phyloP scores from a whole-genome alignment of 2,888 invertebrate genomes.

The Agapostemon virescens region DNA sequence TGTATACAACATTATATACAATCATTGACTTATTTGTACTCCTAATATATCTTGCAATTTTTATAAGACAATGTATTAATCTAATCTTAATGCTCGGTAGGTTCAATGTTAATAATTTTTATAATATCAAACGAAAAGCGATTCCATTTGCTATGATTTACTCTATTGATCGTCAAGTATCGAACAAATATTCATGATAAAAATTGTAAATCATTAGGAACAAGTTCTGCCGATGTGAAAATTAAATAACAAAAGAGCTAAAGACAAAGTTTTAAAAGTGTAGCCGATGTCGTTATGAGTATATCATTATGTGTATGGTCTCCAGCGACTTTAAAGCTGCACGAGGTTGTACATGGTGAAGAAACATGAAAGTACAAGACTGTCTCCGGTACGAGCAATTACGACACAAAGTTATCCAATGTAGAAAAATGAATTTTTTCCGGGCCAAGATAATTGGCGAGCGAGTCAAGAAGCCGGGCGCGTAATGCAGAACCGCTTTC shows the following conservation, averaged over 20 bases:
- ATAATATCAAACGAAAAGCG: too few relatives aligned
- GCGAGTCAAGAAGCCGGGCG: background rate
- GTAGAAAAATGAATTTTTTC: conserved; percentile 26
- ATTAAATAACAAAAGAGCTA: background rate
- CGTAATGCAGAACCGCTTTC: conserved; percentile 34
- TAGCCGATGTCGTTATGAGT: background rate
- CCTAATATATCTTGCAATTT: too few relatives aligned
- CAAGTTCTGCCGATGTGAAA: background rate
- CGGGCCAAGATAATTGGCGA: background rate
- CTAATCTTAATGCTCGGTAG: too few relatives aligned
- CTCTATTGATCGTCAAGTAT: too few relatives aligned
- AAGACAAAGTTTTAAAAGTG: background rate
- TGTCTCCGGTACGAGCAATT: background rate
- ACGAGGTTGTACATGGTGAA: background rate
- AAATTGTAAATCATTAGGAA: background rate
- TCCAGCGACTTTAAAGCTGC: background rate
- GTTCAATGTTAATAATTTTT: too few relatives aligned
- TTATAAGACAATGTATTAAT: too few relatives aligned
- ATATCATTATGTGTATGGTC: too few relatives aligned
- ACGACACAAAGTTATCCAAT: conserved; percentile 8
- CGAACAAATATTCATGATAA: too few relatives aligned
- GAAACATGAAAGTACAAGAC: background rate
- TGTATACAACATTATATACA: too few relatives aligned
- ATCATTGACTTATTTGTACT: too few relatives aligned
- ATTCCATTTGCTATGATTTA: too few relatives aligned